phyloP scores from a whole-genome alignment of 1,140 invertebrate genomes.

The Calliphora vicina region DNA sequence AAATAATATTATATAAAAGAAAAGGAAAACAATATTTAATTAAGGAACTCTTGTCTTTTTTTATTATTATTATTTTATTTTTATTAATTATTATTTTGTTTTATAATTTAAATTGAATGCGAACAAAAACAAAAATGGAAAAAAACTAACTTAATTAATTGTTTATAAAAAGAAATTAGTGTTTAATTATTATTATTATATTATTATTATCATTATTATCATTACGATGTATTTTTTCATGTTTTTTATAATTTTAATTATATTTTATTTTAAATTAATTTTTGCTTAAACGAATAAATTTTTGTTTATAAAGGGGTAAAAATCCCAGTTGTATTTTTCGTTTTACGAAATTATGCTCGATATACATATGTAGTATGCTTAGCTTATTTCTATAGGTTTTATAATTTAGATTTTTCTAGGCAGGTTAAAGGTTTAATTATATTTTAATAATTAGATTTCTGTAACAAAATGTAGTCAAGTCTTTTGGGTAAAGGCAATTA shows the following conservation, averaged over 20 bases:
- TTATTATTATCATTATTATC: neutral
- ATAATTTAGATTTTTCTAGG: no score
- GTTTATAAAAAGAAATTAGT: constrained; percentile 21
- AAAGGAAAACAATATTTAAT: neutral
- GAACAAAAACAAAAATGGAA: neutral
- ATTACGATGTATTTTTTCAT: no score
- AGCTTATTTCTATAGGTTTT: no score
- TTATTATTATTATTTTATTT: neutral
- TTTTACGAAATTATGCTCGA: no score
- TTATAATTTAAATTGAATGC: neutral
- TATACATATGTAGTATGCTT: no score
- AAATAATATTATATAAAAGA: no score
- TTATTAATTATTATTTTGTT: neutral
- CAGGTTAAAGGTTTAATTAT: no score
- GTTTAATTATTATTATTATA: constrained; percentile 4
- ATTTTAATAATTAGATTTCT: no score
- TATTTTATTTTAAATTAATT: neutral
- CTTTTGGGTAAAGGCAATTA: no score
- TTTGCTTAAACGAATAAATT: neutral
- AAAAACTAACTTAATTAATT: constrained; percentile 5
- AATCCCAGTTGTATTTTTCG: no score
- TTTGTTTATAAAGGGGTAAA: no score
- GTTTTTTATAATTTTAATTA: neutral
- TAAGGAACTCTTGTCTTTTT: neutral
- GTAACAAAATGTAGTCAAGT: no score